These are phyloP conservation scores for Sminthurides aquaticus DNA, from an alignment of 2,888 invertebrate genomes.

Conservation along the genomic window DNA sequence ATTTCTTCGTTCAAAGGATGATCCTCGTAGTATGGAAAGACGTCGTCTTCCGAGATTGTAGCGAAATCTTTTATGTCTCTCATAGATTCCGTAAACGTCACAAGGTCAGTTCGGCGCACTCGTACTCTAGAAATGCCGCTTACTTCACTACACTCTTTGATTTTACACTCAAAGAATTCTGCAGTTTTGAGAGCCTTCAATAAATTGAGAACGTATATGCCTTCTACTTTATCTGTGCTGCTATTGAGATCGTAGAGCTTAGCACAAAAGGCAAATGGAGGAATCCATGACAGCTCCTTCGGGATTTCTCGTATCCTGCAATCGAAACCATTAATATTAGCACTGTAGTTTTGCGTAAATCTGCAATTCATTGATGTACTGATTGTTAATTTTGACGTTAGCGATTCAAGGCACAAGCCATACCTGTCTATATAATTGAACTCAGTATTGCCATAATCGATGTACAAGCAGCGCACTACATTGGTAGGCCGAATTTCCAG, in stretches of 20 bases:
- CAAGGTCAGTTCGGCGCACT: background rate
- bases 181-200: background rate
- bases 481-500: background rate
- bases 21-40: background rate
- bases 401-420: too few relatives aligned
- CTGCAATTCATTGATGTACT: too few relatives aligned
- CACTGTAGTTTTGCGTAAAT: too few relatives aligned
- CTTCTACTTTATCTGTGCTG: background rate
- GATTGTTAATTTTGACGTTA: too few relatives aligned
- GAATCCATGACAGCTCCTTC: background rate
- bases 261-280: conserved; percentile 3
- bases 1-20: conserved; percentile 8
- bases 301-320: conserved; percentile 8
- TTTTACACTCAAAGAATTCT: background rate
- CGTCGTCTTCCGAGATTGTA: background rate
- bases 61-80: background rate
- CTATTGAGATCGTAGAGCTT: background rate
- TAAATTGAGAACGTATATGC: background rate
- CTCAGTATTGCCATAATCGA: conserved; percentile 15
- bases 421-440: conserved; percentile 1
- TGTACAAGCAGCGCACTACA: background rate
- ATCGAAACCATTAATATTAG: conserved; percentile 1
- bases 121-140: background rate
- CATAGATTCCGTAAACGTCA: background rate
- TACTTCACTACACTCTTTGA: background rate